phyloP scores from a whole-genome alignment of 2,797 vertebrate species.

The Bovichtus variegatus region DNA sequence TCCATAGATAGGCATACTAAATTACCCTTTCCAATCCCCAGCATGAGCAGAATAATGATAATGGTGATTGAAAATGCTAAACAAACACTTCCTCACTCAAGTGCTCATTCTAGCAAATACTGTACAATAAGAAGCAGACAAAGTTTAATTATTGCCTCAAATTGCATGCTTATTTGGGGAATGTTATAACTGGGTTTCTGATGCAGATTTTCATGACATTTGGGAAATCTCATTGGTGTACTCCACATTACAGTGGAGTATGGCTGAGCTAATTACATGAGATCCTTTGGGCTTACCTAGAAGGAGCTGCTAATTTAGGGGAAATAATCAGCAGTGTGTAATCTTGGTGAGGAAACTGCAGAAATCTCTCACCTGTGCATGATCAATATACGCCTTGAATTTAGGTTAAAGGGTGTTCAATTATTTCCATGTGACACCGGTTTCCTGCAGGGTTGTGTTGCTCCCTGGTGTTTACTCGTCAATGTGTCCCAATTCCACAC shows the following conservation, averaged over 20 bases:
- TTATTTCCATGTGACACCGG: slow-evolving; percentile 45
- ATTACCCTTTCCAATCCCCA: slow-evolving; percentile 63
- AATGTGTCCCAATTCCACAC: slow-evolving; percentile 49
- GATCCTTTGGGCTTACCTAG: slow-evolving; percentile 48
- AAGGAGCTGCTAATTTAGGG: slow-evolving; percentile 57
- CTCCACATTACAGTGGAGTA: slow-evolving; percentile 41
- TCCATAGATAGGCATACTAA: slow-evolving; percentile 9
- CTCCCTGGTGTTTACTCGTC: slow-evolving; percentile 28
- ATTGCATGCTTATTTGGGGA: slow-evolving; percentile 50
- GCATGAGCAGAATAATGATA: slow-evolving; percentile 52
- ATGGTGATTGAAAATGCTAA: slow-evolving; percentile 68
- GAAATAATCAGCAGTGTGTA: slow-evolving; percentile 43
- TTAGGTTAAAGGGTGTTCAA: slow-evolving; percentile 62
- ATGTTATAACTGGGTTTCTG: slow-evolving; percentile 58
- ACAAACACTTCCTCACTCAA: slow-evolving; percentile 65
- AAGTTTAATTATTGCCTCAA: slow-evolving; percentile 46
- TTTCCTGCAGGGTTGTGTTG: slow-evolving; percentile 52
- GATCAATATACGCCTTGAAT: slow-evolving; percentile 62
- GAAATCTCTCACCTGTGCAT: slow-evolving; percentile 35
- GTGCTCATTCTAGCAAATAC: slow-evolving; percentile 52
- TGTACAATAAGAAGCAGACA: slow-evolving; percentile 46
- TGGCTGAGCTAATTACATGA: slow-evolving; percentile 59
- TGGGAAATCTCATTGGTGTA: slow-evolving; percentile 45
- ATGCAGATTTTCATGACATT: slow-evolving; percentile 56
- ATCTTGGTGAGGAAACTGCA: slow-evolving; percentile 41